Base-by-base conservation (phyloP, 2,888 invertebrate species). In the Flexamia atlantica region DNA sequence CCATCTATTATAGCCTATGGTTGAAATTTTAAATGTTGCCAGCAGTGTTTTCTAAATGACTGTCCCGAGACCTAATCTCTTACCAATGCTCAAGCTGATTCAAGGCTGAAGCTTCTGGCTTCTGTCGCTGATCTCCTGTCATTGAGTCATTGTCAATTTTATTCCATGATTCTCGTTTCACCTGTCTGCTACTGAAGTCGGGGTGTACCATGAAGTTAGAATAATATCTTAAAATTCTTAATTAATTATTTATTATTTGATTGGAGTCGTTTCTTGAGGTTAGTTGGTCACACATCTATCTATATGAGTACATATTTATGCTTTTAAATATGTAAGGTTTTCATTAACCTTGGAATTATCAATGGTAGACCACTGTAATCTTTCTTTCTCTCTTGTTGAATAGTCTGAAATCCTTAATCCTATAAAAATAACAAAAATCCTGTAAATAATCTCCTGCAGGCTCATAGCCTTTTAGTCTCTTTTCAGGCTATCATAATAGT, bases 111-210 rank as follows among this genome's bases (percentile, higher is more conserved):
- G 53, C 28, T 28, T 28, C 5, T 12, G 0, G 30, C 30, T 1
- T 28, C 28, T 23, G 12, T 28, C 2, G 64, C 64, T 30, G 25
- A 28, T 64, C 28, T 64, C 64, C 64, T 64, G 64, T 64, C 64
- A 17, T 30, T 64, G 64, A 64, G 30, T 64, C 64, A 64, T 64
- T 64, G 64, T 64, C 30, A 64, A 64, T 10, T 64, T 64, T 64
- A 30, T 9, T 64, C 64, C 64, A 14, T 64, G 64, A 64, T 64
- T 57, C 20, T 30, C 30, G 64, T 64, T 64, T 14, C 30, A 30
- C 9, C 28, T 64, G 64, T 64, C 64, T 64, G 64, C 64, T 64
- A 64, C 1, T 9, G 30, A 30, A 64, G 30, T n/a, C n/a, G n/a
- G n/a, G n/a, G n/a, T n/a, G n/a, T 64, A 28, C 28, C 9, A 64